Conservation (phyloP, 2,113 vertebrate species). For the Eclectus roratus region DNA sequence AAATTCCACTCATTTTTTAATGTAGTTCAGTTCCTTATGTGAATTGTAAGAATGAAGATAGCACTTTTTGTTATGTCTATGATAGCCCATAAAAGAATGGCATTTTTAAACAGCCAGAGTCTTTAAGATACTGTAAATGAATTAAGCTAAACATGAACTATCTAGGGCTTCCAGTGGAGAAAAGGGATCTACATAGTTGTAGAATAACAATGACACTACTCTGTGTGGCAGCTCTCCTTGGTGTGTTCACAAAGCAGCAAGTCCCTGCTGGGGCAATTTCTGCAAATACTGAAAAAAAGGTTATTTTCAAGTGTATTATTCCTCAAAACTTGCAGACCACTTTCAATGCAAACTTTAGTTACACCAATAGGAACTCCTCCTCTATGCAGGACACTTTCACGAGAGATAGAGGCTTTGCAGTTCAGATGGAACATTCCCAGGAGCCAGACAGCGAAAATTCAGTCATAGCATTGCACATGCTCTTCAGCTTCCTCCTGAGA, state of each 20-base stretch:
- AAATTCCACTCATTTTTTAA: constrained; percentile 1
- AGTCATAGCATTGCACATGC: background rate
- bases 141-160: background rate
- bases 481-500: background rate
- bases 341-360: background rate
- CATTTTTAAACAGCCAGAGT: constrained; percentile 7
- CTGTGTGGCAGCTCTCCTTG: background rate
- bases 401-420: background rate
- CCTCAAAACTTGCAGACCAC: background rate
- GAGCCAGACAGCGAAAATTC: background rate
- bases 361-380: background rate
- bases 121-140: background rate
- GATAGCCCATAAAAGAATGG: background rate
- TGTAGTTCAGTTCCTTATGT: background rate
- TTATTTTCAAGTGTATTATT: background rate
- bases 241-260: background rate
- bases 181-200: background rate
- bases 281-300: background rate
- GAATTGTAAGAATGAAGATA: background rate
- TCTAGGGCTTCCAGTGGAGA: background rate
- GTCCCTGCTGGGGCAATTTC: background rate
- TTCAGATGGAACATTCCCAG: background rate
- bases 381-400: background rate
- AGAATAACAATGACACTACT: background rate
- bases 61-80: background rate